Evolutionary conservation across 2,113 vertebrate species (phyloP).

Genomic region (Mesoclemmys tuberculata): DNA sequence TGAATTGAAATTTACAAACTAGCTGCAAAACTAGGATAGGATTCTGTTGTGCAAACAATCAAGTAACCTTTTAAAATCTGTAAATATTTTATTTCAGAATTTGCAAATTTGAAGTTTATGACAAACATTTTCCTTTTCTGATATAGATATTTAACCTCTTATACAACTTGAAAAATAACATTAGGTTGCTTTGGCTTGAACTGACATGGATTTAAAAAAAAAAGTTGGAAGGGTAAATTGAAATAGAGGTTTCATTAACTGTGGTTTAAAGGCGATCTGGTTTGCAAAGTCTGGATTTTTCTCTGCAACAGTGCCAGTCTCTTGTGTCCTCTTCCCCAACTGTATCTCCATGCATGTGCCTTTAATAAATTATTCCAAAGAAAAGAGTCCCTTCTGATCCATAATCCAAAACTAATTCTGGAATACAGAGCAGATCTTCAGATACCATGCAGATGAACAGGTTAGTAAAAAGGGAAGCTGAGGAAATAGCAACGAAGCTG

Average conservation of each 20-base stretch:
- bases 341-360: too few relatives aligned
- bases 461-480: not conserved
- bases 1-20: not conserved
- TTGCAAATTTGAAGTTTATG: not conserved
- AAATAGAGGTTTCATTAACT: not conserved
- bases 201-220: not conserved
- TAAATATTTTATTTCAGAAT: not conserved
- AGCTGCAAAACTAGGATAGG: not conserved
- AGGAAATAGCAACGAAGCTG: not conserved
- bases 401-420: not conserved
- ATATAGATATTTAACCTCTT: not conserved
- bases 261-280: not conserved
- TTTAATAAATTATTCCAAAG: not conserved
- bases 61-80: not conserved
- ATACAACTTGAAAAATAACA: not conserved
- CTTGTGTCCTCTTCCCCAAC: too few relatives aligned
- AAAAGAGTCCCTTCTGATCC: not conserved
- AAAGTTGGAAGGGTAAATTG: not conserved
- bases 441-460: not conserved
- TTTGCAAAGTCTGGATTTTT: not conserved
- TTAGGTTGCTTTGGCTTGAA: not conserved
- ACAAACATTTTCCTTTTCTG: not conserved
- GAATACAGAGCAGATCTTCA: not conserved
- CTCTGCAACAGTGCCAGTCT: not conserved
- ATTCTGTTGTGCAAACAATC: too few relatives aligned